Evolutionary conservation across 2,888 invertebrate species (phyloP).

Genomic region (Sturmia bella): DNA sequence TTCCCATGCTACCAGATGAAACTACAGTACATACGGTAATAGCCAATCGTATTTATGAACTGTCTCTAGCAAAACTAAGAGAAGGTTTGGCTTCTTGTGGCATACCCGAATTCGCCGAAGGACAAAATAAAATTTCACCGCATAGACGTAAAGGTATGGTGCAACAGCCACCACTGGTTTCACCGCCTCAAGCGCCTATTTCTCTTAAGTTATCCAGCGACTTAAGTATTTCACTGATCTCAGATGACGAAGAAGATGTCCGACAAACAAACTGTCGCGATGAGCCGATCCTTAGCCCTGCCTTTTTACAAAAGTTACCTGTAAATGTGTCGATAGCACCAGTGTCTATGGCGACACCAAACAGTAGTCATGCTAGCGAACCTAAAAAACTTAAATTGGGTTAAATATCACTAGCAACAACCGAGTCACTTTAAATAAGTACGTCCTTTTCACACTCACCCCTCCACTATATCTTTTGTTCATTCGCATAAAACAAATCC

Average conservation of each 20-base stretch:
- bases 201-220: constrained; percentile 78
- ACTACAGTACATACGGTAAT: constrained; percentile 81
- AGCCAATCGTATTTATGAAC: constrained; percentile 79
- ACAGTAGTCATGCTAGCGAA: constrained; percentile 28
- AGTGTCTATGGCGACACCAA: constrained; percentile 31
- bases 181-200: constrained; percentile 76
- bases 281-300: constrained; percentile 71
- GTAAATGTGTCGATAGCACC: constrained; percentile 67
- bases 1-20: constrained; percentile 77
- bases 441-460: constrained; percentile 15
- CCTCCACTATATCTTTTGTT: constrained; percentile 32
- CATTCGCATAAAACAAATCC: constrained; percentile 37
- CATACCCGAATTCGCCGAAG: constrained; percentile 76
- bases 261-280: constrained; percentile 70
- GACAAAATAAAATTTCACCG: constrained; percentile 71
- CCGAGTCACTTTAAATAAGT: constrained; percentile 39
- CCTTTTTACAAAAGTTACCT: constrained; percentile 75
- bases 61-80: constrained; percentile 79
- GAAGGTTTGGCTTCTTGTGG: constrained; percentile 80
- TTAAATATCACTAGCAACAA: constrained; percentile 29
- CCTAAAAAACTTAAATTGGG: constrained; percentile 64
- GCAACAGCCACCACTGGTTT: constrained; percentile 72
- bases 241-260: constrained; percentile 78
- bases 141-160: constrained; percentile 70
- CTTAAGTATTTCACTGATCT: constrained; percentile 80